A percentile compares a stretch with the other conserved stretches of the same genome.
These are phyloP conservation scores for Murina feae DNA, from an alignment of 2,113 vertebrate genomes.

Conservation along the genomic window DNA sequence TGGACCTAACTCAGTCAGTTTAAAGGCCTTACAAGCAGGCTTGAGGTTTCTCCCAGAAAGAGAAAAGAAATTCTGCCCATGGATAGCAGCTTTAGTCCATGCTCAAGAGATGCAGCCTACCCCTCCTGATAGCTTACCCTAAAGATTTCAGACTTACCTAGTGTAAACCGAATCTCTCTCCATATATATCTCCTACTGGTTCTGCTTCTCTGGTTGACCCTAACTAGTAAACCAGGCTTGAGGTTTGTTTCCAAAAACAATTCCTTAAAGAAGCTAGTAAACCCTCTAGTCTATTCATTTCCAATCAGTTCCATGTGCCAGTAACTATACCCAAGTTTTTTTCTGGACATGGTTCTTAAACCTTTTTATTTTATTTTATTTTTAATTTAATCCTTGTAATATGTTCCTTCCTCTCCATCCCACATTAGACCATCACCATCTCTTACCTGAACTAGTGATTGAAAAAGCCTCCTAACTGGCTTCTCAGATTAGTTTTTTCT, in stretches of 20 bases:
- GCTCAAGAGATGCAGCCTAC: background rate
- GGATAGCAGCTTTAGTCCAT: background rate
- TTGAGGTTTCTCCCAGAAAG: background rate
- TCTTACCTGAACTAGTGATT: constrained; percentile 78
- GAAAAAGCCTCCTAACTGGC: constrained; percentile 76
- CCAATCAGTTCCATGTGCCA: constrained; percentile 48
- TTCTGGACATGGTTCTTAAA: constrained; percentile 48
- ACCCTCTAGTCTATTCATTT: constrained; percentile 37
- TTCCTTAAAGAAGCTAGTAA: constrained; percentile 33
- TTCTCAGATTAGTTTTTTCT: constrained; percentile 76
- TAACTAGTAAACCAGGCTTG: constrained; percentile 15
- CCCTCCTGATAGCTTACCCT: background rate
- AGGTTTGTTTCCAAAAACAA: constrained; percentile 29
- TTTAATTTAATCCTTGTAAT: constrained; percentile 45
- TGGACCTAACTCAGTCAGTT: background rate
- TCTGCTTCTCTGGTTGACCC: background rate
- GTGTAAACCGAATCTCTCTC: background rate
- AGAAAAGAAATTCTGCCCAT: background rate
- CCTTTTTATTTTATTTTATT: constrained; percentile 1
- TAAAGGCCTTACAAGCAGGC: background rate
- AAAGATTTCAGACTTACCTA: constrained; percentile 4
- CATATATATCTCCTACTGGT: background rate
- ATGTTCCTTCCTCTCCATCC: constrained; percentile 69
- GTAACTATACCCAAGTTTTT: constrained; percentile 43
- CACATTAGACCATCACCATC: constrained; percentile 65